Evolutionary conservation across 1,140 invertebrate species (phyloP).

Genomic region (Bombus cullumanus): DNA sequence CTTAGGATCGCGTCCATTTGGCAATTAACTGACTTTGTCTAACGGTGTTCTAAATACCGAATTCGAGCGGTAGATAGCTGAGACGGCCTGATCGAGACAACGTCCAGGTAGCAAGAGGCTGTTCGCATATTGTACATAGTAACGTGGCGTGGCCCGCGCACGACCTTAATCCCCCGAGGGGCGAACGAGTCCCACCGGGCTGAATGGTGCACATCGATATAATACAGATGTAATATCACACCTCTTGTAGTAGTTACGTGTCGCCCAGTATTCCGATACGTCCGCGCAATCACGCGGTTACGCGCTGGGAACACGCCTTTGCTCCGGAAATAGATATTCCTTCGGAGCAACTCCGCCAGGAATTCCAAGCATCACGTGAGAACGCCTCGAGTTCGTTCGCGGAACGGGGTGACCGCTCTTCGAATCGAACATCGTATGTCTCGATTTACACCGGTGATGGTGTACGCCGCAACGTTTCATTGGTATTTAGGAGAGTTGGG

Average conservation of each 20-base stretch:
- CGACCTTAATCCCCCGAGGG: constrained; percentile 45
- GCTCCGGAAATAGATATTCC: constrained; percentile 1
- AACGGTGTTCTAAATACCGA: not conserved
- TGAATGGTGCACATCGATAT: constrained; percentile 29
- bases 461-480: not conserved
- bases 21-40: constrained; percentile 1
- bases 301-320: constrained; percentile 3
- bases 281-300: constrained; percentile 45
- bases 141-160: not conserved
- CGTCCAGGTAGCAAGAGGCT: no score
- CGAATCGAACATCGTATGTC: constrained; percentile 11
- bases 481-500: not conserved
- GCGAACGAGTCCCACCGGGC: not conserved
- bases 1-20: not conserved
- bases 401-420: not conserved
- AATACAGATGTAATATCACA: constrained; percentile 55
- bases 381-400: not conserved
- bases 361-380: constrained; percentile 17
- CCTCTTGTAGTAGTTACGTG: constrained; percentile 34
- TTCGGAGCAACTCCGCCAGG: not conserved
- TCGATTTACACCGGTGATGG: not conserved
- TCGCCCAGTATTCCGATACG: constrained; percentile 38
- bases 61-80: not conserved
- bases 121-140: not conserved
- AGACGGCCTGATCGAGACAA: no score